Evolutionary conservation across 2,888 invertebrate species (phyloP), one percentile per base, ranked within the genome.

Genomic region (Leptinotarsa tumamoca): DNA sequence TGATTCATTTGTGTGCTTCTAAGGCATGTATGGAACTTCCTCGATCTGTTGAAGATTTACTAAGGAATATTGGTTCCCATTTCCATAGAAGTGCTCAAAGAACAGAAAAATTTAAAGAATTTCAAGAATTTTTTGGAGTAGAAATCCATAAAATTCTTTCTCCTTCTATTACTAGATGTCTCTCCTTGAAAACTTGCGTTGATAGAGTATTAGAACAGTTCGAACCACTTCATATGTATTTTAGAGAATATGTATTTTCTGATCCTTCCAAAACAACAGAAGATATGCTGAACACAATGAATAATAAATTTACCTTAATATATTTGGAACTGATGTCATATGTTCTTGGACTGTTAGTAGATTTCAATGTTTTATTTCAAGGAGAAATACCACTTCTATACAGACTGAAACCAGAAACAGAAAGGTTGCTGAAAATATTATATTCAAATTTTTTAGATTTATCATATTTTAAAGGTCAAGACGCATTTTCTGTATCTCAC

Each of bases 171-270:
- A 74, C 74, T 49, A 58, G 74, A 18, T 73, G 73, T 66, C 43
- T 73, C 13, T 69, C 69, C 21, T 21, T 70, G 4, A 74, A 74
- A 70, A 50, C 63, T 4, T 69, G 69, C 52, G 74, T 74, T 4
- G 66, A 74, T 50, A 69, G 74, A 18, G 66, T 74, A 21, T 51
- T 74, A 18, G 70, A 74, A 49, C 63, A 73, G 51, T 73, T 67
- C 63, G 69, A 27, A 27, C 67, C 67, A 18, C 43, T 67, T 17
- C 43, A 43, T 49, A 67, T 67, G 67, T 67, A 68, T 58, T 58
- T 56, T 13, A 58, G 70, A 61, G n/a, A 71, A 51, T 66, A 17
- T 23, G 33, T 66, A 27, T 50, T 66, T 23, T 51, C 52, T 52
- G 73, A 73, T 17, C 73, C 69, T 15, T 73, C 73, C 5, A 73